phyloP scores from a whole-genome alignment of 2,888 invertebrate species.

The Petrolisthes cinctipes region DNA sequence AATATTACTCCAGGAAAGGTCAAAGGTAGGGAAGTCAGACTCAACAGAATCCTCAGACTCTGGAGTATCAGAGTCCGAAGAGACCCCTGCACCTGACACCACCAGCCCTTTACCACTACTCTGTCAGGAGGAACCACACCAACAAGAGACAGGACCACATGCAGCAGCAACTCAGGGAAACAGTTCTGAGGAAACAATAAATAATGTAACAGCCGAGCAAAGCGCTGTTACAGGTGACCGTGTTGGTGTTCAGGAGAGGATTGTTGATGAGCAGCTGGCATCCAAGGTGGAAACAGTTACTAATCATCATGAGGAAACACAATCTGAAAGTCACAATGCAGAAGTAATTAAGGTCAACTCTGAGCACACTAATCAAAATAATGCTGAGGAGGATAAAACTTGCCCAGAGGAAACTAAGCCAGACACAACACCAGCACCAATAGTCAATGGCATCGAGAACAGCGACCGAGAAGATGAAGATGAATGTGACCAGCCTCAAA shows the following conservation, averaged over 20 bases:
- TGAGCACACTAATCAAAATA: not conserved
- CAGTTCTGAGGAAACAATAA: slow-evolving; percentile 5
- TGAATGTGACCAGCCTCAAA: not conserved
- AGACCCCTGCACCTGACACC: slow-evolving; percentile 27
- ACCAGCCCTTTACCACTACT: slow-evolving; percentile 13
- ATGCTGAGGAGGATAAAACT: slow-evolving; percentile 15
- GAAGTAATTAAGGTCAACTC: not conserved
- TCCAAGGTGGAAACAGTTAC: not conserved
- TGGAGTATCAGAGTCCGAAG: slow-evolving; percentile 59
- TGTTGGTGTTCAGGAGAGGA: not conserved
- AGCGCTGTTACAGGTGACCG: slow-evolving; percentile 4
- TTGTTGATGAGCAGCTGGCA: not conserved
- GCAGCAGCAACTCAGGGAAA: slow-evolving; percentile 12
- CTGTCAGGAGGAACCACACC: slow-evolving; percentile 14
- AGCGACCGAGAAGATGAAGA: not conserved
- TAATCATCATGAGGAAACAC: not conserved
- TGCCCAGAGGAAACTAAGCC: not conserved
- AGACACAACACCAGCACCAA: slow-evolving; percentile 10
- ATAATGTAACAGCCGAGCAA: slow-evolving; percentile 3
- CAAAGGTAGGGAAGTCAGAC: slow-evolving; percentile 43
- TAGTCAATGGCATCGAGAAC: not conserved
- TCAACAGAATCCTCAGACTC: slow-evolving; percentile 55
- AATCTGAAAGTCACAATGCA: not conserved
- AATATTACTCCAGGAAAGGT: slow-evolving; percentile 49
- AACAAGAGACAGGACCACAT: not conserved